Evolutionary conservation across 2,797 vertebrate species (phyloP).

Genomic region (Acanthopagrus latus): DNA sequence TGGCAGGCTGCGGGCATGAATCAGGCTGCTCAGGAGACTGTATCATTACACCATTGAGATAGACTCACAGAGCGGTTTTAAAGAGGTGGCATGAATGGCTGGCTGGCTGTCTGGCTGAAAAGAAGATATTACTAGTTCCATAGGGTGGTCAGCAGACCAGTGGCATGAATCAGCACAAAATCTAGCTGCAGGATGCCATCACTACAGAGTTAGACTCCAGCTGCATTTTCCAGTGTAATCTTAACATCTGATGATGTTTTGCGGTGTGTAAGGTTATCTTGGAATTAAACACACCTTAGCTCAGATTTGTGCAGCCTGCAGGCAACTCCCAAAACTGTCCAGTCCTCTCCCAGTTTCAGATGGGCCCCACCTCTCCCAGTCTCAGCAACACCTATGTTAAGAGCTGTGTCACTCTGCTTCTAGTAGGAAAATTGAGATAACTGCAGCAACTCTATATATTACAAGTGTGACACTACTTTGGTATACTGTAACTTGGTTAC

Average conservation of each 20-base stretch:
- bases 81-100: slow-evolving; percentile 42
- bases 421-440: slow-evolving; percentile 37
- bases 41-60: slow-evolving; percentile 62
- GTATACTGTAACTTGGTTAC: too few relatives aligned
- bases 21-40: slow-evolving; percentile 60
- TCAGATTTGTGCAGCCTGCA: slow-evolving; percentile 61
- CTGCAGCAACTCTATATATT: slow-evolving; percentile 18
- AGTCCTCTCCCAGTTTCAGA: slow-evolving; percentile 47
- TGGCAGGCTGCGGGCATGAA: slow-evolving; percentile 62
- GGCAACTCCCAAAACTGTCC: slow-evolving; percentile 59
- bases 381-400: slow-evolving; percentile 57
- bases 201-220: slow-evolving; percentile 3
- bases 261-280: slow-evolving; percentile 40
- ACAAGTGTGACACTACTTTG: slow-evolving; percentile 3
- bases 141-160: slow-evolving; percentile 39
- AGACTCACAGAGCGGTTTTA: slow-evolving; percentile 56
- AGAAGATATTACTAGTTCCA: slow-evolving; percentile 36
- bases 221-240: slow-evolving; percentile 35
- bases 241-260: slow-evolving; percentile 42
- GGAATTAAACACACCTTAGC: slow-evolving; percentile 66
- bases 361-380: slow-evolving; percentile 43
- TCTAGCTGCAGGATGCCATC: slow-evolving; percentile 28
- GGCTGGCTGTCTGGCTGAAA: slow-evolving; percentile 22
- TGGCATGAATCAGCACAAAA: slow-evolving; percentile 54
- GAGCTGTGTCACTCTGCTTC: slow-evolving; percentile 42